Conservation (phyloP, 2,888 invertebrate genomes). For the Noctua comes region DNA sequence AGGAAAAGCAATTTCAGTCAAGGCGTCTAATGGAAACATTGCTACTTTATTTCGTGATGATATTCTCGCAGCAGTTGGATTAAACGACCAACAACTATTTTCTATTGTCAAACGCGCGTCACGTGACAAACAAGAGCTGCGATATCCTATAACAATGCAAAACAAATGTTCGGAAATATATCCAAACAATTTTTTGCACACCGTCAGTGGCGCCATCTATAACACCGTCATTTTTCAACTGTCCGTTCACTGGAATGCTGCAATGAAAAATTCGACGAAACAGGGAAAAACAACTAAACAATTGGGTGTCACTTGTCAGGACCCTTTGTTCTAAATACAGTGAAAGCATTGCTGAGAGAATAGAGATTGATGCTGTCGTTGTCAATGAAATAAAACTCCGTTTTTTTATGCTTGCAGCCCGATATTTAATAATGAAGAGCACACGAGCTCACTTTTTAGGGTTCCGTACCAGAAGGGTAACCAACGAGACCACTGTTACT, state of each 20-base stretch:
- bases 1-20: no score
- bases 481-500: no score
- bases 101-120: neutral
- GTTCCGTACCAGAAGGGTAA: no score
- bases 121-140: neutral
- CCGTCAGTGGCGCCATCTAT: slow-evolving; percentile 54
- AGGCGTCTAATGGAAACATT: neutral
- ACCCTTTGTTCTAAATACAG: slow-evolving; percentile 46
- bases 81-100: neutral
- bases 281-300: slow-evolving; percentile 59
- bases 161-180: slow-evolving; percentile 18
- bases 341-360: neutral
- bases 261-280: slow-evolving; percentile 62
- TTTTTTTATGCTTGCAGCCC: neutral
- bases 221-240: slow-evolving; percentile 72
- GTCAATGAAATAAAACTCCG: neutral
- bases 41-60: neutral
- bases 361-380: slow-evolving; percentile 3
- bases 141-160: neutral
- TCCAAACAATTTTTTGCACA: slow-evolving; percentile 33
- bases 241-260: slow-evolving; percentile 58
- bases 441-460: no score
- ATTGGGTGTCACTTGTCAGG: slow-evolving; percentile 44
- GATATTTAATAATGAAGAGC: no score
- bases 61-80: neutral